Evolutionary conservation across 2,888 invertebrate species (phyloP).

Genomic region (Marasmarcha lunaedactyla): DNA sequence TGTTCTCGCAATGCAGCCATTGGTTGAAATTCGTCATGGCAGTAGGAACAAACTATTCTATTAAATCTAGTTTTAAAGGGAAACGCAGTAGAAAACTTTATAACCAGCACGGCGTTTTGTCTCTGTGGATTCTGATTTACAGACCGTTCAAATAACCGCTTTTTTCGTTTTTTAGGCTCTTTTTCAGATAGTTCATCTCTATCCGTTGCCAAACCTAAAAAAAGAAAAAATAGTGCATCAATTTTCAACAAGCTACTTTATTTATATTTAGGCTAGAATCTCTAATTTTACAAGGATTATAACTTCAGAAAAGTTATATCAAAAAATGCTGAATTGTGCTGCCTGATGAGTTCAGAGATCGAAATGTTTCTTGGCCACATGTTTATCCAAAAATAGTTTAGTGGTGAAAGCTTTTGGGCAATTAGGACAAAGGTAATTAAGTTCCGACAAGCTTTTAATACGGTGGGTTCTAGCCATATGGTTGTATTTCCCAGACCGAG

Average conservation of each 20-base stretch:
- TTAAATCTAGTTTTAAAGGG: constrained; percentile 62
- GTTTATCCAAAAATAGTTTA: constrained; percentile 65
- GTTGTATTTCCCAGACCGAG: constrained; percentile 56
- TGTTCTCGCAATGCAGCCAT: constrained; percentile 51
- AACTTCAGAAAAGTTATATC: no score
- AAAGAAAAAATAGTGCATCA: constrained; percentile 35
- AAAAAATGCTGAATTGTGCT: no score
- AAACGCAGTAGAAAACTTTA: constrained; percentile 52
- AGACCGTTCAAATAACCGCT: constrained; percentile 59
- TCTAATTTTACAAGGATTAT: no score
- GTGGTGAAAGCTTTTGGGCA: constrained; percentile 66
- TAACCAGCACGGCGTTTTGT: constrained; percentile 53
- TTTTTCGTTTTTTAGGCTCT: constrained; percentile 57
- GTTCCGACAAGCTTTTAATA: constrained; percentile 50
- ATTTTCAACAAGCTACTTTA: neutral
- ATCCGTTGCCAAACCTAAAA: constrained; percentile 57
- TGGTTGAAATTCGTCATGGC: constrained; percentile 53
- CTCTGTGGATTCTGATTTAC: constrained; percentile 60
- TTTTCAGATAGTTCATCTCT: constrained; percentile 43
- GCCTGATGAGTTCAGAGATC: constrained; percentile 35
- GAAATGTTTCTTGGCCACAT: constrained; percentile 65
- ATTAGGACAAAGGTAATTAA: constrained; percentile 55
- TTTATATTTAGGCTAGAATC: neutral
- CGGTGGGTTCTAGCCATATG: constrained; percentile 57
- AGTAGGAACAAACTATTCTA: constrained; percentile 56